Base-by-base conservation (phyloP, 2,797 vertebrate genomes). In the Staurois parvus region DNA sequence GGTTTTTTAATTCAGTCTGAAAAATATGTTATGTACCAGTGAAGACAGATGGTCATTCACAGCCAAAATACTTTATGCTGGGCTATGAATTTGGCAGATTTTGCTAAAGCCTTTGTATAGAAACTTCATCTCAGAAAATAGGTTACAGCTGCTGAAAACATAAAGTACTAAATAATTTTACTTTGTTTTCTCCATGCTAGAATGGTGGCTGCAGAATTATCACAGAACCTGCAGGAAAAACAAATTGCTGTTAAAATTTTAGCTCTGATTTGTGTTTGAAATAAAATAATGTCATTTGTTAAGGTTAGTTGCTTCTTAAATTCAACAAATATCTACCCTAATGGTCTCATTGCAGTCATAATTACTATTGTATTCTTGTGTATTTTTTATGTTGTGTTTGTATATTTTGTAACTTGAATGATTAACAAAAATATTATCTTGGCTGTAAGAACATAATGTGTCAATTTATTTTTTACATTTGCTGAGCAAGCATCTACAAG, bases 11-110 rank as follows among this genome's bases (percentile, higher is more conserved):
- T 85, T 85, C 11, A 69, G 78, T 76, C 84, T 75, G 78, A 70
- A 81, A n/a, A 59, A 85, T 85, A 76, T 85, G 72, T 81, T 81
- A 76, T 85, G 78, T 81, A 81, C 78, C 74, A 81, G 78, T 81
- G 77, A 69, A 85, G 78, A 85, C 84, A 85, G 78, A 81, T 81
- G 78, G 78, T 32, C 78, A 81, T 70, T 70, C 64, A 81, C 72
- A 80, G 64, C 52, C 72, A 76, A 81, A 75, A 70, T 13, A 42
- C 34, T 69, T 81, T 76, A 69, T 68, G 59, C 62, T 1, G 19
- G 72, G 62, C 42, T 80, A 62, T 32, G 72, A 40, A 21, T 79
- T 81, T 85, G 78, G 48, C 72, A 69, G 59, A 76, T 67, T 70
- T 40, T 79, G 68, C 42, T 69, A 24, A 34, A 48, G 26, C 52